Evolutionary conservation across 1,140 invertebrate genomes (phyloP).

Genomic region (Aphidius ervi): DNA sequence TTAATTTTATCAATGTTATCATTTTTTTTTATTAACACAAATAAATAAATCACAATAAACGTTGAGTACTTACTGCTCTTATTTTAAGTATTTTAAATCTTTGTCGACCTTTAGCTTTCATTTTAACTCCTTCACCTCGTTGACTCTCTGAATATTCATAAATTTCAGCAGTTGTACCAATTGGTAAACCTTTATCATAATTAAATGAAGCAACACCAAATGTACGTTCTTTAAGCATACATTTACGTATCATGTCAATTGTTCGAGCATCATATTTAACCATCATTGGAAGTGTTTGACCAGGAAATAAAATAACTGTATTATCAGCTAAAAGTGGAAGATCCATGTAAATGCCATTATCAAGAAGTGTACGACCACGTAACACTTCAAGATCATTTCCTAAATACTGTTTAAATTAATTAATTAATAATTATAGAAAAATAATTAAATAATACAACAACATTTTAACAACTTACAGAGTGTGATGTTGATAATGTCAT

Average conservation of each 20-base stretch:
- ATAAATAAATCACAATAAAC: conserved; percentile 7
- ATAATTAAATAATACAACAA: conserved; percentile 5
- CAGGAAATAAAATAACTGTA: conserved; percentile 65
- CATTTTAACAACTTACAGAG: conserved; percentile 47
- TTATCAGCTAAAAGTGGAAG: conserved; percentile 61
- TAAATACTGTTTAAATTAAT: conserved; percentile 54
- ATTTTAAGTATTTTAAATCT: conserved; percentile 59
- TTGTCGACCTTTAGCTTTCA: conserved; percentile 65
- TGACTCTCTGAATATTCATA: conserved; percentile 58
- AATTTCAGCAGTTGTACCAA: conserved; percentile 72
- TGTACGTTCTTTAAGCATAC: conserved; percentile 57
- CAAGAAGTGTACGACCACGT: conserved; percentile 60
- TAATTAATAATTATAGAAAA: neutral
- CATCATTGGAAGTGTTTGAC: conserved; percentile 69
- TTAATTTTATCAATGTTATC: neutral
- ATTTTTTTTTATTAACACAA: conserved; percentile 12
- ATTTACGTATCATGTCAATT: conserved; percentile 57
- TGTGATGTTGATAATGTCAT: conserved; percentile 52
- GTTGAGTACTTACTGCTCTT: conserved; percentile 28
- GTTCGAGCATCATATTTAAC: conserved; percentile 53
- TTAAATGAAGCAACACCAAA: conserved; percentile 59
- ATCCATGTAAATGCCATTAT: conserved; percentile 48
- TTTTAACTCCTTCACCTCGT: conserved; percentile 39
- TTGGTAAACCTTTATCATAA: conserved; percentile 28
- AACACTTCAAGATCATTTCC: conserved; percentile 62